phyloP scores from a whole-genome alignment of 2,113 vertebrate genomes.

The Acinonyx jubatus region DNA sequence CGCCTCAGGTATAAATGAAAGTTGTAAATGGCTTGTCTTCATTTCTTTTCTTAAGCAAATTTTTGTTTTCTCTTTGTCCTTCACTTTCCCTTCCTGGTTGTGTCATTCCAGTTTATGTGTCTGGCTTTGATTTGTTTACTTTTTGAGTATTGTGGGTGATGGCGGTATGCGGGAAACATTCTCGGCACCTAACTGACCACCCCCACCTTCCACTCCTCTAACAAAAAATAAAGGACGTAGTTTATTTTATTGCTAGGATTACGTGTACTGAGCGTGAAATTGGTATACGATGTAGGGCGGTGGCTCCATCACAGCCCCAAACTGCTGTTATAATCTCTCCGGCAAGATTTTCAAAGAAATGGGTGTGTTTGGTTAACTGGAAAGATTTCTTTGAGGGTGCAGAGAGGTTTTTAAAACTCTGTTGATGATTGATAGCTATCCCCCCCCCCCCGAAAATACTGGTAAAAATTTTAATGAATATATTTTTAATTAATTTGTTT shows the following conservation, averaged over 20 bases:
- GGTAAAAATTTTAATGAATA: neutral
- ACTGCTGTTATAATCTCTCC: conserved; percentile 10
- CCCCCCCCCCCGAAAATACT: neutral
- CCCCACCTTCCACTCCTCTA: neutral
- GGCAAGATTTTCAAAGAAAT: conserved; percentile 47
- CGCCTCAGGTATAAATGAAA: neutral
- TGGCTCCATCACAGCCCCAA: conserved; percentile 43
- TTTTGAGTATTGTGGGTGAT: conserved; percentile 39
- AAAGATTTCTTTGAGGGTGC: neutral
- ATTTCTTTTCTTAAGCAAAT: neutral
- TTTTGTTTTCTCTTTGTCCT: neutral
- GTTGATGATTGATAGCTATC: neutral
- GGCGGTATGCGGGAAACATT: neutral
- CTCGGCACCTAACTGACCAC: neutral
- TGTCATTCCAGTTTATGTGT: neutral
- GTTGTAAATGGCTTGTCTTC: neutral
- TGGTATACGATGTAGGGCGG: conserved; percentile 44
- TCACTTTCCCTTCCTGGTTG: neutral
- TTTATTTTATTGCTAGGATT: neutral
- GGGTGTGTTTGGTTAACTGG: conserved; percentile 31
- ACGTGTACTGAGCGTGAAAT: neutral
- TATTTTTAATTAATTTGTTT: neutral
- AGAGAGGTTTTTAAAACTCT: neutral
- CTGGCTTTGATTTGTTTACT: conserved; percentile 52
- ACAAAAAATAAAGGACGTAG: neutral